Conservation (phyloP, 2,797 vertebrate genomes). For the Siniperca scherzeri region DNA sequence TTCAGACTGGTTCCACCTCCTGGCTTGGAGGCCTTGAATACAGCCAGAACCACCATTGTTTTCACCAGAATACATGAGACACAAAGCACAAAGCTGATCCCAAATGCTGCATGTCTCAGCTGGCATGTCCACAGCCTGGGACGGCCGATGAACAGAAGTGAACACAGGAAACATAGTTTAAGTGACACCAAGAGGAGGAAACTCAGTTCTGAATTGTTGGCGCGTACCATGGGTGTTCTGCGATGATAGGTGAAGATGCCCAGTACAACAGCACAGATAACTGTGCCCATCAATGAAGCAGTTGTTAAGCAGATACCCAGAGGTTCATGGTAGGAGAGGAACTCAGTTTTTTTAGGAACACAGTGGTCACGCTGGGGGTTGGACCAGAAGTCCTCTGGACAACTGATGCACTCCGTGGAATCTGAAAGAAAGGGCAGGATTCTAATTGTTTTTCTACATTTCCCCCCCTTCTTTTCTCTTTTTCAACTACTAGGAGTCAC, state of each 20-base stretch:
- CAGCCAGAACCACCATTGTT: constrained; percentile 77
- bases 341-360: constrained; percentile 51
- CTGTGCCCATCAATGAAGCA: constrained; percentile 12
- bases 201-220: constrained; percentile 80
- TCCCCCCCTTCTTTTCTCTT: not conserved
- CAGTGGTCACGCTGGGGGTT: constrained; percentile 10
- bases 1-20: constrained; percentile 59
- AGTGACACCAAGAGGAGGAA: constrained; percentile 59
- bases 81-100: constrained; percentile 69
- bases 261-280: constrained; percentile 1
- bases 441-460: not conserved
- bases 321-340: constrained; percentile 57
- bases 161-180: constrained; percentile 71
- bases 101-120: constrained; percentile 64
- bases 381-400: constrained; percentile 32
- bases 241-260: constrained; percentile 57
- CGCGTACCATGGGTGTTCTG: constrained; percentile 68
- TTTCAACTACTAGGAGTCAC: not conserved
- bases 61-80: constrained; percentile 68
- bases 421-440: not conserved
- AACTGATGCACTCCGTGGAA: constrained; percentile 9
- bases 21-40: constrained; percentile 70
- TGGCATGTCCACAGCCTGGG: constrained; percentile 67
- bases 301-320: constrained; percentile 31
- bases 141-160: constrained; percentile 69